Evolutionary conservation across 2,888 invertebrate species (phyloP).

Genomic region (Drosophila pseudotakahashii): DNA sequence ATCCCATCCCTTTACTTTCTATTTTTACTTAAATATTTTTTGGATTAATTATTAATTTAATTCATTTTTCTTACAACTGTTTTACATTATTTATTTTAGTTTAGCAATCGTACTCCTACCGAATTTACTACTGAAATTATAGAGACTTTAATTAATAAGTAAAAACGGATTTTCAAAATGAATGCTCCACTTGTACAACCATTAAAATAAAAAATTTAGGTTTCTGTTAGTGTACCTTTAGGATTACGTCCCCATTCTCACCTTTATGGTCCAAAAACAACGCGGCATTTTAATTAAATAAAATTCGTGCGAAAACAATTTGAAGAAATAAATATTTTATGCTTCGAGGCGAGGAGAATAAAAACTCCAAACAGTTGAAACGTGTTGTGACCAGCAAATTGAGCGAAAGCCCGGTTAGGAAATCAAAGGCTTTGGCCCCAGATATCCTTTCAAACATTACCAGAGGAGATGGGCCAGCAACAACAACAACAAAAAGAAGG

Average conservation of each 20-base stretch:
- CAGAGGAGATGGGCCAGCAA: conserved; percentile 7
- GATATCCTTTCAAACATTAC: conserved; percentile 36
- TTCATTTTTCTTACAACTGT: too few relatives aligned
- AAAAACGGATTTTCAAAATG: not conserved
- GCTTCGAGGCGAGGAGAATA: conserved; percentile 49
- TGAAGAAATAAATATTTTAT: conserved; percentile 55
- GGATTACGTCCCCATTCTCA: conserved; percentile 1
- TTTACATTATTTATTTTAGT: too few relatives aligned
- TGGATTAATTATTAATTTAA: too few relatives aligned
- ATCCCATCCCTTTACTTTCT: too few relatives aligned
- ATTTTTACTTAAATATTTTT: too few relatives aligned
- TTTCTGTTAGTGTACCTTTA: conserved; percentile 3
- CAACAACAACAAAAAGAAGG: too few relatives aligned
- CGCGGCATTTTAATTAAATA: conserved; percentile 71
- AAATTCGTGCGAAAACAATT: conserved; percentile 72
- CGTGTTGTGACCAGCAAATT: conserved; percentile 74
- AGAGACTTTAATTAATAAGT: not conserved
- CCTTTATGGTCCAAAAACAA: conserved; percentile 20
- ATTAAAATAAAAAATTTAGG: not conserved
- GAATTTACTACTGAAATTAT: too few relatives aligned
- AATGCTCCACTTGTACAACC: not conserved
- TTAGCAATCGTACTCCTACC: too few relatives aligned
- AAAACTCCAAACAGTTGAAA: conserved; percentile 58
- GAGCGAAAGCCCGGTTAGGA: conserved; percentile 36
- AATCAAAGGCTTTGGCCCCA: conserved; percentile 57